Evolutionary conservation across 1,140 invertebrate species (phyloP).

Genomic region (Phortica variegata): DNA sequence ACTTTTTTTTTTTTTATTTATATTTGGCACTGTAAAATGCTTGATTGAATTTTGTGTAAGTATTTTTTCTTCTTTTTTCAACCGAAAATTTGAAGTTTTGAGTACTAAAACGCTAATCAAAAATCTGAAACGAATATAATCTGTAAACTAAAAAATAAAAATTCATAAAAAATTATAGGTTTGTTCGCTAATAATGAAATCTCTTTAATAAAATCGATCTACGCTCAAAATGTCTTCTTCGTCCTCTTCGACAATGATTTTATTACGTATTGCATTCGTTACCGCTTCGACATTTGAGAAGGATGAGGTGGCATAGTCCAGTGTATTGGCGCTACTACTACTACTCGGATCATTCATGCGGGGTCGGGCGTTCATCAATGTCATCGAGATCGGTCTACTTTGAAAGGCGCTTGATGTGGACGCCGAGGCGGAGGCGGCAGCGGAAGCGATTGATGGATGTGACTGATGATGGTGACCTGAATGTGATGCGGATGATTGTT

Average conservation of each 20-base stretch:
- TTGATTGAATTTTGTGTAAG: constrained; percentile 6
- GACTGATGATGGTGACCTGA: not conserved
- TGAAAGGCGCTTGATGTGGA: constrained; percentile 8
- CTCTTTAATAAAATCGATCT: constrained; percentile 55
- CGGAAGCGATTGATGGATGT: constrained; percentile 6
- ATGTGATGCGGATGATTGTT: constrained; percentile 4
- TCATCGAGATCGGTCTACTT: constrained; percentile 18
- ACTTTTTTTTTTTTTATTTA: constrained; percentile 3
- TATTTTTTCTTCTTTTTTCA: constrained; percentile 4
- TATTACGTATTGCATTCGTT: constrained; percentile 49
- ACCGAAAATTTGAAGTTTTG: not conserved
- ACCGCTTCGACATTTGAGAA: constrained; percentile 40
- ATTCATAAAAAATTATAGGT: not conserved
- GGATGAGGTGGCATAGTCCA: constrained; percentile 27
- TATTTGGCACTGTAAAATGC: constrained; percentile 39
- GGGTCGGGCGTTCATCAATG: too few species aligned
- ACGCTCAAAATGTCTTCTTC: constrained; percentile 48
- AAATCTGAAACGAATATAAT: not conserved
- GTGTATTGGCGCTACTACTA: constrained; percentile 4
- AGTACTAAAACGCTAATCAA: not conserved
- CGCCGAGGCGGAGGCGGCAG: constrained; percentile 3
- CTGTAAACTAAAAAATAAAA: not conserved
- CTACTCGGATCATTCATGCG: too few species aligned
- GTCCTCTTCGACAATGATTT: constrained; percentile 51
- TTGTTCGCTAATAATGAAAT: constrained; percentile 31